A percentile compares a stretch with the other conserved stretches of the same genome.
Evolutionary conservation across 2,888 invertebrate genomes (phyloP).

Genomic region (Octonoba sinensis): DNA sequence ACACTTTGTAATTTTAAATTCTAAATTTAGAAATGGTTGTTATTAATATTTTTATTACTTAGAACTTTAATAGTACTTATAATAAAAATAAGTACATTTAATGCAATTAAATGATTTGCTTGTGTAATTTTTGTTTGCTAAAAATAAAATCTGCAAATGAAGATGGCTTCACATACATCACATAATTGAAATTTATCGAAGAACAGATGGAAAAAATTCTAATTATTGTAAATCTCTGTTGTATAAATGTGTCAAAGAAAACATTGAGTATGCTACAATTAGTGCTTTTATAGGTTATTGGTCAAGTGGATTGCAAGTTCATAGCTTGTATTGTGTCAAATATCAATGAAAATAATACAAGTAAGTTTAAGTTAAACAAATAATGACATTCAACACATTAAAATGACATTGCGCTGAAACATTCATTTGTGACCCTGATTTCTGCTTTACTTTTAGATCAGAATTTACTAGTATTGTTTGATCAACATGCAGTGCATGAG

Average conservation of each 20-base stretch:
- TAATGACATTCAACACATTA: not conserved
- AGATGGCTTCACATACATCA: too few relatives aligned
- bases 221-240: not conserved
- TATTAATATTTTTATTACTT: too few relatives aligned
- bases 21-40: too few relatives aligned
- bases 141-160: too few relatives aligned
- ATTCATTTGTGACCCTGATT: not conserved
- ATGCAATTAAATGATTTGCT: too few relatives aligned
- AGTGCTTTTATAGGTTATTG: slow-evolving; percentile 75
- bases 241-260: not conserved
- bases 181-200: too few relatives aligned
- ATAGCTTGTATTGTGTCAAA: slow-evolving; percentile 69
- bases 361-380: slow-evolving; percentile 3
- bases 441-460: slow-evolving; percentile 24
- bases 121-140: too few relatives aligned
- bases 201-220: not conserved
- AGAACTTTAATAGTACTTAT: too few relatives aligned
- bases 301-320: slow-evolving; percentile 80
- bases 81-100: too few relatives aligned
- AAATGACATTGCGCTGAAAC: too few relatives aligned
- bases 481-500: slow-evolving; percentile 91
- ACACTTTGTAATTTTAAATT: too few relatives aligned
- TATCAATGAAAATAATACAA: slow-evolving; percentile 25
- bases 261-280: not conserved
- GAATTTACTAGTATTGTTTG: slow-evolving; percentile 77